Conservation (phyloP, 2,888 invertebrate genomes). For the Drosophila algonquin region DNA sequence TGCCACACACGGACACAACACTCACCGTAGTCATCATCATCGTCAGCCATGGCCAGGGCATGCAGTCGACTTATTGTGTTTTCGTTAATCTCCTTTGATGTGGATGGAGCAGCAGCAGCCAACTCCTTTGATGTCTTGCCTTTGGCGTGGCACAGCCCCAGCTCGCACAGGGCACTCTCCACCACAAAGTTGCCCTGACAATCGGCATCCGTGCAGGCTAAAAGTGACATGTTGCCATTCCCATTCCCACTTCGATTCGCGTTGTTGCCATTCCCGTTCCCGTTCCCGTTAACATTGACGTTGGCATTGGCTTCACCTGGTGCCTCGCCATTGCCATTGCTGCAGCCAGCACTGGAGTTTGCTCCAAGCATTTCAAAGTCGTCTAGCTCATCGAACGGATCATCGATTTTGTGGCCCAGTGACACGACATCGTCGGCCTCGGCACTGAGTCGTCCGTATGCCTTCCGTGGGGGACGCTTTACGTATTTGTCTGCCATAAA, state of each 20-base stretch:
- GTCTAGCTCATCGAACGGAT: conserved; percentile 83
- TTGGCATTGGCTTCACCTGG: conserved; percentile 45
- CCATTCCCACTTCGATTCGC: conserved; percentile 45
- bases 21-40: conserved; percentile 79
- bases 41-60: conserved; percentile 84
- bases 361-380: conserved; percentile 82
- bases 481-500: conserved; percentile 82
- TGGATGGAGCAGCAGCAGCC: conserved; percentile 41
- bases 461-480: conserved; percentile 83
- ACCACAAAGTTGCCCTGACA: conserved; percentile 79
- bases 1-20: neutral
- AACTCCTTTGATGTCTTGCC: conserved; percentile 75
- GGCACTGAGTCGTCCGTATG: conserved; percentile 83
- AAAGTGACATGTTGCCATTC: conserved; percentile 50
- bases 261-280: conserved; percentile 19
- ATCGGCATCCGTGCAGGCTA: conserved; percentile 71
- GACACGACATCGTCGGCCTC: conserved; percentile 83
- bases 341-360: conserved; percentile 56
- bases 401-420: conserved; percentile 82
- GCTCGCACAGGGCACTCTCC: conserved; percentile 79
- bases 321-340: conserved; percentile 34
- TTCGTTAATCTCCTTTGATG: conserved; percentile 81
- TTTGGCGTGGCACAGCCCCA: conserved; percentile 76
- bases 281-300: conserved; percentile 24
- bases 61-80: conserved; percentile 84